phyloP scores from a whole-genome alignment of 1,140 invertebrate species.

The Chironomus striatipennis region DNA sequence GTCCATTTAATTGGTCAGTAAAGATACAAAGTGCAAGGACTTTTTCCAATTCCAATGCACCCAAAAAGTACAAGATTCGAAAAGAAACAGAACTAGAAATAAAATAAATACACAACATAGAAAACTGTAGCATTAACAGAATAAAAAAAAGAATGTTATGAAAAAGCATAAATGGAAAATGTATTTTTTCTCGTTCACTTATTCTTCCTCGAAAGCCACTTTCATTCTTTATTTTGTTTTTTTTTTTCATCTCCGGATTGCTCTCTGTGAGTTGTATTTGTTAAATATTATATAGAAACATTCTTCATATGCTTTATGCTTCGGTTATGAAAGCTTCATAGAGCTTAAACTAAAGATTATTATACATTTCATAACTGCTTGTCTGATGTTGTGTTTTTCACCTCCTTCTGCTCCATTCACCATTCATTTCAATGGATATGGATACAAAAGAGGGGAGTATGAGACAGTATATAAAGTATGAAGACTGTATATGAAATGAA shows the following conservation, averaged over 20 bases:
- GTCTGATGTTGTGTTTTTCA: too few relatives aligned
- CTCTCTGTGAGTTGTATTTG: too few relatives aligned
- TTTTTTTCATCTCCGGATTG: neutral
- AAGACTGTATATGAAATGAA: neutral
- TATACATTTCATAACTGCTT: slow-evolving; percentile 11
- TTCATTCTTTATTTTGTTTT: neutral
- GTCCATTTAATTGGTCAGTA: too few relatives aligned
- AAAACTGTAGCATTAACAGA: too few relatives aligned
- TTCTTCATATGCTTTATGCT: slow-evolving; percentile 8
- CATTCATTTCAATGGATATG: neutral
- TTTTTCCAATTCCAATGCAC: too few relatives aligned
- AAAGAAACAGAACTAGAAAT: too few relatives aligned
- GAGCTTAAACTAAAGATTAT: slow-evolving; percentile 14
- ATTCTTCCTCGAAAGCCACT: neutral
- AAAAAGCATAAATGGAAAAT: neutral
- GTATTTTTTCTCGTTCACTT: neutral
- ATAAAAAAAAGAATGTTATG: too few relatives aligned
- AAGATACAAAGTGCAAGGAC: too few relatives aligned
- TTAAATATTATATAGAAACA: neutral
- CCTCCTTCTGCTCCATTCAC: neutral
- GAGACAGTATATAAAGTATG: too few relatives aligned
- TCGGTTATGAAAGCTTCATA: slow-evolving; percentile 12
- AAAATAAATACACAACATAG: too few relatives aligned
- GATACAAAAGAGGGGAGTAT: neutral
- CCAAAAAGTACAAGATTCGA: too few relatives aligned